Evolutionary conservation across 2,888 invertebrate species (phyloP).

Genomic region (Tupiocoris notatus): DNA sequence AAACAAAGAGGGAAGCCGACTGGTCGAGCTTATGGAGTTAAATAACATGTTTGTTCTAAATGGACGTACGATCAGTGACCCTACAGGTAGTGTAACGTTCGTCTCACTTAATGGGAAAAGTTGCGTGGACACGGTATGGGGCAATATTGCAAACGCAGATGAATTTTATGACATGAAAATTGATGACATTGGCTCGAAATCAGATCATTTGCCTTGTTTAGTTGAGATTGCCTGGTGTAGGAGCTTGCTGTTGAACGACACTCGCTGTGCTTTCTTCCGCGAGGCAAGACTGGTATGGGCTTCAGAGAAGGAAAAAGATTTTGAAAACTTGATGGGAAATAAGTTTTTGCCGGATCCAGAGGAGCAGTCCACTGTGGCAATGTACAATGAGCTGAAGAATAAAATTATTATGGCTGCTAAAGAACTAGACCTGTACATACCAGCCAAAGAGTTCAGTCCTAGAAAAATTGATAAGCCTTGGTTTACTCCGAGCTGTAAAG

Average conservation of each 20-base stretch:
- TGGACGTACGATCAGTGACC: constrained; percentile 10
- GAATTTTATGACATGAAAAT: neutral
- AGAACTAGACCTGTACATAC: neutral
- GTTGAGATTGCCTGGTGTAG: neutral
- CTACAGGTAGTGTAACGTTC: neutral
- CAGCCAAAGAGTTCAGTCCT: neutral
- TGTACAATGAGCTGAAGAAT: neutral
- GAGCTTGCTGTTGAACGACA: too few species aligned
- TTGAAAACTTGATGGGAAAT: neutral
- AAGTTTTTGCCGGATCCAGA: neutral
- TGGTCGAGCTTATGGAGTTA: constrained; percentile 12
- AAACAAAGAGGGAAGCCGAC: neutral
- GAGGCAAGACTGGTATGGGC: constrained; percentile 1
- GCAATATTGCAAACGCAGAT: neutral
- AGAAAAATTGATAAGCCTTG: neutral
- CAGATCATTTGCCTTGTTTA: constrained; percentile 1
- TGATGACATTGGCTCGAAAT: constrained; percentile 1
- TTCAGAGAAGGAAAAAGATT: neutral
- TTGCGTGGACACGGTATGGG: constrained; percentile 18
- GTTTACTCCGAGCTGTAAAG: neutral
- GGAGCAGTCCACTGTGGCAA: neutral
- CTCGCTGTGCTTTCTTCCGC: too few species aligned
- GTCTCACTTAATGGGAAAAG: constrained; percentile 18
- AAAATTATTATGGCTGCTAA: neutral
- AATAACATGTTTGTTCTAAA: constrained; percentile 17